Conservation (phyloP, 2,888 invertebrate genomes). For the Azorinus chamasolen region DNA sequence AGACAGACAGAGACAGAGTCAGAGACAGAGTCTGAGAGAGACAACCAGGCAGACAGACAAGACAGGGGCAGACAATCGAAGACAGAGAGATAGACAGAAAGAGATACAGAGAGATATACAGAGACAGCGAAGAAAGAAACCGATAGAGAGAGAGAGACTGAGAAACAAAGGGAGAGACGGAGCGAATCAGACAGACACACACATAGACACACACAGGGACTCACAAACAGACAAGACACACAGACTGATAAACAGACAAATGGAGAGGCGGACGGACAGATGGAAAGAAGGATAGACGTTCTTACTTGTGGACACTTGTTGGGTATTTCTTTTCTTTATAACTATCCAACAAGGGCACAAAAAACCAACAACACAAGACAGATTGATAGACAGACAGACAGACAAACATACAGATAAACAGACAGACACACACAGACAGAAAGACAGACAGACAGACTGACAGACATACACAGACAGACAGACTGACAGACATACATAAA, state of each 20-base stretch:
- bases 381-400: no score
- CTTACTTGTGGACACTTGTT: no score
- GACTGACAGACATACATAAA: no score
- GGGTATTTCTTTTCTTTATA: no score
- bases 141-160: constrained; percentile 8
- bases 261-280: constrained; percentile 9
- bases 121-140: constrained; percentile 17
- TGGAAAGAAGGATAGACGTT: constrained; percentile 10
- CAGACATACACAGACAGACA: no score
- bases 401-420: no score
- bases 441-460: no score
- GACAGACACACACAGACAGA: no score
- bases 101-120: neutral
- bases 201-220: constrained; percentile 1
- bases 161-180: neutral
- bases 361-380: no score
- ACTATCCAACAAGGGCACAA: no score
- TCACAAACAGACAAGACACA: neutral
- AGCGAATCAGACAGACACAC: constrained; percentile 19
- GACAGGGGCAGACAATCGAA: neutral
- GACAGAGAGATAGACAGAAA: neutral
- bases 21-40: neutral
- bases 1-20: constrained; percentile 4
- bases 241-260: neutral
- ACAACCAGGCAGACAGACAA: neutral